phyloP scores from a whole-genome alignment of 2,888 invertebrate species.

The Parnassius apollo region DNA sequence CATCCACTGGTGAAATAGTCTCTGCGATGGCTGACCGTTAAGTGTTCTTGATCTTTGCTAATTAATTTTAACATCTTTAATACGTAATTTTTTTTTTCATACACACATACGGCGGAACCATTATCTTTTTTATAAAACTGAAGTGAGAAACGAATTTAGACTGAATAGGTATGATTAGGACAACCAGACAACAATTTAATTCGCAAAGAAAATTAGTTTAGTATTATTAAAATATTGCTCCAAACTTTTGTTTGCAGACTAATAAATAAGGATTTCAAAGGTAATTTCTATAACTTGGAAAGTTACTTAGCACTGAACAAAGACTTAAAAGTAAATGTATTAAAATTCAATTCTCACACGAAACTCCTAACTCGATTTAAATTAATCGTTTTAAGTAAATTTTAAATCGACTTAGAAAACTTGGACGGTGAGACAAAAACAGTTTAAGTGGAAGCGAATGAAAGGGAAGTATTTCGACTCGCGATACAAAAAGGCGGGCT shows the following conservation, averaged over 20 bases:
- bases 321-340: conserved; percentile 33
- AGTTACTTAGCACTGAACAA: conserved; percentile 17
- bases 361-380: conserved; percentile 48
- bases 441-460: conserved; percentile 38
- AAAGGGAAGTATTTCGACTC: conserved; percentile 49
- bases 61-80: no score
- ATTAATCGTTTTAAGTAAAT: conserved; percentile 58
- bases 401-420: conserved; percentile 58
- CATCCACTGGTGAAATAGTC: no score
- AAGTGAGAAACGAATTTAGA: no score
- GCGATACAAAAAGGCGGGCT: conserved; percentile 68
- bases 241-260: background rate
- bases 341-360: conserved; percentile 43
- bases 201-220: no score
- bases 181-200: no score
- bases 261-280: conserved; percentile 1
- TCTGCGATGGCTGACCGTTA: no score
- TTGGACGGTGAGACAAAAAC: conserved; percentile 42
- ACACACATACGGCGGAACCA: no score
- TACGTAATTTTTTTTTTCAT: no score
- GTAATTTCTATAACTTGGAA: background rate
- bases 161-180: no score
- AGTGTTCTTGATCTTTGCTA: no score
- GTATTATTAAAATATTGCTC: background rate
- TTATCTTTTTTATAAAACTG: no score